These are phyloP conservation scores for Cynoglossus semilaevis DNA, from an alignment of 2,113 vertebrate species.

Conservation along the genomic window DNA sequence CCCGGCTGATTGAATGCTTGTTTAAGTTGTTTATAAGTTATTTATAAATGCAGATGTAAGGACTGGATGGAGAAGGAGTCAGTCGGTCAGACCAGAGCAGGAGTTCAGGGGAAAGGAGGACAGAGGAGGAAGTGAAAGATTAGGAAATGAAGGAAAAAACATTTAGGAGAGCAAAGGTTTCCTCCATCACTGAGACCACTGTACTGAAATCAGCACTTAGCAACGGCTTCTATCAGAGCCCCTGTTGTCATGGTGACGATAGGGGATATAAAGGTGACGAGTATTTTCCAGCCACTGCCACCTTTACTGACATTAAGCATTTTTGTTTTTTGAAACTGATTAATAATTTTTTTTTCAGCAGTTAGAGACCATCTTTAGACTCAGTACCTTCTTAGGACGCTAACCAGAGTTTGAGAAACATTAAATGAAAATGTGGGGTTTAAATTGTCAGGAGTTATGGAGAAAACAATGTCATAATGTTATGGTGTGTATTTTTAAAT, in stretches of 20 bases:
- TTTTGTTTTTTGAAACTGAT: too few species aligned
- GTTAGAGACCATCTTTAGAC: background rate
- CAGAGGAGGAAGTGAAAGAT: background rate
- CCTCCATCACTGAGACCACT: slow-evolving; percentile 7
- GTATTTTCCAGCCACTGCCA: background rate
- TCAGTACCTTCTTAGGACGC: background rate
- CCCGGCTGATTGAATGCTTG: too few species aligned
- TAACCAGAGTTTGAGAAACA: too few species aligned
- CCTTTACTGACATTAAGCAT: background rate
- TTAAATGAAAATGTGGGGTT: too few species aligned
- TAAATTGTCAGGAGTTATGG: too few species aligned
- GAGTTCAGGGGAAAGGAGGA: background rate
- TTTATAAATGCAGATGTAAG: background rate
- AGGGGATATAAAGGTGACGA: slow-evolving; percentile 1
- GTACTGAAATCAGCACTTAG: slow-evolving; percentile 12
- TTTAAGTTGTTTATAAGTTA: too few species aligned
- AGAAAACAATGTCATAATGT: too few species aligned
- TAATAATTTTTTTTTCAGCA: too few species aligned
- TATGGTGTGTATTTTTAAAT: too few species aligned
- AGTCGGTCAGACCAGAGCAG: too few species aligned
- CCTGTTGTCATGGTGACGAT: slow-evolving; percentile 48
- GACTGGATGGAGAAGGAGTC: background rate
- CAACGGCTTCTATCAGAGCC: slow-evolving; percentile 20
- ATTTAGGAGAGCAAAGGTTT: slow-evolving; percentile 2
- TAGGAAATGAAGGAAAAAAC: background rate